These are phyloP conservation scores for Metellina segmentata DNA, from an alignment of 2,888 invertebrate species.

Conservation along the genomic window DNA sequence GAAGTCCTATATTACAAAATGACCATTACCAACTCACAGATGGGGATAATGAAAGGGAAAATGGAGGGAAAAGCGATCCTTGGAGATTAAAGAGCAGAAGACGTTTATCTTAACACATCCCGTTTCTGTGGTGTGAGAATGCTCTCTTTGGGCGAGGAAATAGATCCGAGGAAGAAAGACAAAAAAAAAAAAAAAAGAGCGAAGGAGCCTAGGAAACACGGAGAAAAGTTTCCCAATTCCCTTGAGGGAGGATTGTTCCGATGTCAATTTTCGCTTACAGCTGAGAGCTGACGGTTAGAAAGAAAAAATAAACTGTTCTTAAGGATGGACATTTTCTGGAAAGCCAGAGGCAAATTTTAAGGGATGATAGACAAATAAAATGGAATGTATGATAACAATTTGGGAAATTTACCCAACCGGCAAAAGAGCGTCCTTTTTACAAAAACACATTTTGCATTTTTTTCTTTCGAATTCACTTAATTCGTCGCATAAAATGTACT, in stretches of 20 bases:
- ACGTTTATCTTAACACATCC: constrained; percentile 1
- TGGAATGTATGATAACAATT: background rate
- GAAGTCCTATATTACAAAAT: too few relatives aligned
- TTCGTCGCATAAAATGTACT: too few relatives aligned
- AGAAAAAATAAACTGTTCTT: constrained; percentile 18
- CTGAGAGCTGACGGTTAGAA: background rate
- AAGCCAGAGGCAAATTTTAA: background rate
- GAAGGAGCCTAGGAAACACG: background rate
- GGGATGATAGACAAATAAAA: background rate
- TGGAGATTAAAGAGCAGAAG: background rate
- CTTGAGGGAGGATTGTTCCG: constrained; percentile 23
- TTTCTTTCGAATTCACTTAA: too few relatives aligned
- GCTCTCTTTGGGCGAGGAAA: background rate
- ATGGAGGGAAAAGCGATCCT: constrained; percentile 7
- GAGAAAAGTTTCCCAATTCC: background rate
- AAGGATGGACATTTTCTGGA: background rate
- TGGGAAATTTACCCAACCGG: background rate
- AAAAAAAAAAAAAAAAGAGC: constrained; percentile 13
- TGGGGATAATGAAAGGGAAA: background rate
- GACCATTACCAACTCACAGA: too few relatives aligned
- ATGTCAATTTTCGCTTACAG: constrained; percentile 50
- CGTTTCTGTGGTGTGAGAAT: background rate
- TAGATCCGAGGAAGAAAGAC: background rate
- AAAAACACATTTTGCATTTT: too few relatives aligned
- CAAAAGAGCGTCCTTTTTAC: background rate